Base-by-base conservation (phyloP, 2,797 vertebrate genomes). In the Acrossocheilus wenchowensis region DNA sequence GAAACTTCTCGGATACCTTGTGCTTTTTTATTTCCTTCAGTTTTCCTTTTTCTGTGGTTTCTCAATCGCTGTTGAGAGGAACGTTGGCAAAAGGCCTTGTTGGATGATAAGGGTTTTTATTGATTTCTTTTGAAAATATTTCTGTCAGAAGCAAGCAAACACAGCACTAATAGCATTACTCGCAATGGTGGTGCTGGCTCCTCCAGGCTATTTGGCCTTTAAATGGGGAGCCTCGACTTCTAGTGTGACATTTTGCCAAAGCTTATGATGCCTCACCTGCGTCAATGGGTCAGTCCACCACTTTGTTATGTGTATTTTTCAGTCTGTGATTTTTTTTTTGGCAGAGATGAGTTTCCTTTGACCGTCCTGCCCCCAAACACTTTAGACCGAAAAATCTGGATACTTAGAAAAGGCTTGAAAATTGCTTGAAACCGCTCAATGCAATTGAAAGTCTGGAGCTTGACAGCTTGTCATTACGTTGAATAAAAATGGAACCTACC, bases 71-170 rank as follows among this genome's bases (percentile, higher is more conserved):
- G 81, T 80, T 81, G 86, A 88, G 84, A 50, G 62, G 62, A 89
- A 87, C 80, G 34, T 87, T 89, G 88, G 90, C 86, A 26, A 66
- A 69, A 75, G 73, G 84, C 84, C 88, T 30, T 81, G 82, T 78
- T 81, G 75, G 80, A 80, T 77, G 87, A 83, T 88, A 87, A 88
- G 87, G 50, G n/a, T 43, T 87, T 91, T 87, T 89, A 88, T 86
- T 88, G 88, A 88, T 91, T 87, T 85, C 85, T 89, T 74, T 83
- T 90, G 30, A 89, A 89, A 90, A 83, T 85, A 64, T 80, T 89
- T 92, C 87, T 88, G 89, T 92, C 86, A 91, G 83, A 90, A 82
- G 77, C 90, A 89, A 88, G 82, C 86, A 89, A 90, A 81, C 15
- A 88, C 80, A 83, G 78, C n/a, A 72, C 87, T 89, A 90, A 90